A percentile compares a stretch with the other conserved stretches of the same genome.
These are phyloP conservation scores for Diacarnus erythraeanus DNA, from an alignment of 37 sponge, comb jelly and placozoan genomes.

Conservation along the genomic window DNA sequence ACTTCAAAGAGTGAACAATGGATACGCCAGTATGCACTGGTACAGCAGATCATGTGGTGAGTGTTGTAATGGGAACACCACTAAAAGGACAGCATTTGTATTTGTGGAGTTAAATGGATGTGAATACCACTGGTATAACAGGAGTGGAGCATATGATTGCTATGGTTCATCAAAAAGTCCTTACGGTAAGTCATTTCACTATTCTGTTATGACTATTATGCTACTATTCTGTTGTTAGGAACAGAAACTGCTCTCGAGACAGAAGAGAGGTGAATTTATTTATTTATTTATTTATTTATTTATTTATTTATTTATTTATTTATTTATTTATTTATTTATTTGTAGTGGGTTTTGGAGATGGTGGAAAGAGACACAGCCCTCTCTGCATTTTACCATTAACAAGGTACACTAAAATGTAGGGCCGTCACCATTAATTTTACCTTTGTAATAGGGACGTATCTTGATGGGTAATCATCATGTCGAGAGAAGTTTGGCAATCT, in stretches of 20 bases:
- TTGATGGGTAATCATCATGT: conserved; percentile 54
- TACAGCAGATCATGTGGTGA: conserved; percentile 4
- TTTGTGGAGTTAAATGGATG: conserved; percentile 60
- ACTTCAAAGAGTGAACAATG: conserved; percentile 48
- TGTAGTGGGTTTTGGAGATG: conserved; percentile 35
- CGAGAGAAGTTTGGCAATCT: conserved; percentile 45
- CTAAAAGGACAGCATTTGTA: conserved; percentile 22
- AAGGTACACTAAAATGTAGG: conserved; percentile 15
- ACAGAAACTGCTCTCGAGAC: not conserved
- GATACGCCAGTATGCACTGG: conserved; percentile 53
- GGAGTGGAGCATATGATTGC: conserved; percentile 60
- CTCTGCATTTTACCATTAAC: conserved; percentile 36
- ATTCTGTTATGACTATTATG: not conserved
- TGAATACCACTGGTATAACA: conserved; percentile 81
- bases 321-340: too few relatives aligned
- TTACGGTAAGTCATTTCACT: conserved; percentile 8
- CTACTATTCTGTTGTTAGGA: not conserved
- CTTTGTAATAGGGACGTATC: conserved; percentile 46
- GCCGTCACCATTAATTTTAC: not conserved
- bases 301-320: too few relatives aligned
- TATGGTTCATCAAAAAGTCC: conserved; percentile 17
- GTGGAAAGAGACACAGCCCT: conserved; percentile 49
- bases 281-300: not conserved
- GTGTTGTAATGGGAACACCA: not conserved
- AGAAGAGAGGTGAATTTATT: conserved; percentile 6